Percentiles rank a stretch among this genome's conserved stretches.
These are phyloP conservation scores for Hypomecis atomaria DNA, from an alignment of 2,888 invertebrate genomes.

Conservation along the genomic window DNA sequence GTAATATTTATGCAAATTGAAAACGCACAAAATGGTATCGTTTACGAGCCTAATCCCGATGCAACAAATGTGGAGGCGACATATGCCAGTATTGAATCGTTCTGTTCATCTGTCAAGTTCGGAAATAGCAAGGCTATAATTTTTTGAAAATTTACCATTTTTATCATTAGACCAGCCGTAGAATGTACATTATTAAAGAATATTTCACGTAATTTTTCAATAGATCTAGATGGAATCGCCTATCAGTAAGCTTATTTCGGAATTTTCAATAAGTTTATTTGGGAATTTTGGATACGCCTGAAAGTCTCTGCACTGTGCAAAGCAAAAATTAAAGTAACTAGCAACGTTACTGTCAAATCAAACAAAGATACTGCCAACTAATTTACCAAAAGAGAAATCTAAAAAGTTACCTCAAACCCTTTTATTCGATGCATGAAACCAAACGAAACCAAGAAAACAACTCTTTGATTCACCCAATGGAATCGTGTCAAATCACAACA, in stretches of 20 bases:
- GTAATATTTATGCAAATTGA: constrained; percentile 85
- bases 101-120: constrained; percentile 40
- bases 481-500: constrained; percentile 51
- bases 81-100: constrained; percentile 64
- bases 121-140: constrained; percentile 12
- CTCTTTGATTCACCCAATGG: constrained; percentile 18
- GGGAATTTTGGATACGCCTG: too few relatives aligned
- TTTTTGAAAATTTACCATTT: not conserved
- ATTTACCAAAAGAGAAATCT: not conserved
- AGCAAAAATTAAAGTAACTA: too few relatives aligned
- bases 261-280: too few relatives aligned
- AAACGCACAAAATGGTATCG: constrained; percentile 79
- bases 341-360: too few relatives aligned
- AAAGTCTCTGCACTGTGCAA: too few relatives aligned
- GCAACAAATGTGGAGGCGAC: constrained; percentile 60
- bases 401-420: too few relatives aligned
- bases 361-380: too few relatives aligned
- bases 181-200: too few relatives aligned
- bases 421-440: constrained; percentile 6
- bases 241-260: too few relatives aligned
- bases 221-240: too few relatives aligned
- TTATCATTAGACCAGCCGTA: too few relatives aligned
- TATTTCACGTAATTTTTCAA: too few relatives aligned
- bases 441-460: constrained; percentile 18
- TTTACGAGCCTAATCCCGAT: constrained; percentile 75